Evolutionary conservation across 2,888 invertebrate genomes (phyloP), one percentile per base, ranked within the genome.

Genomic region (Mamestra brassicae): DNA sequence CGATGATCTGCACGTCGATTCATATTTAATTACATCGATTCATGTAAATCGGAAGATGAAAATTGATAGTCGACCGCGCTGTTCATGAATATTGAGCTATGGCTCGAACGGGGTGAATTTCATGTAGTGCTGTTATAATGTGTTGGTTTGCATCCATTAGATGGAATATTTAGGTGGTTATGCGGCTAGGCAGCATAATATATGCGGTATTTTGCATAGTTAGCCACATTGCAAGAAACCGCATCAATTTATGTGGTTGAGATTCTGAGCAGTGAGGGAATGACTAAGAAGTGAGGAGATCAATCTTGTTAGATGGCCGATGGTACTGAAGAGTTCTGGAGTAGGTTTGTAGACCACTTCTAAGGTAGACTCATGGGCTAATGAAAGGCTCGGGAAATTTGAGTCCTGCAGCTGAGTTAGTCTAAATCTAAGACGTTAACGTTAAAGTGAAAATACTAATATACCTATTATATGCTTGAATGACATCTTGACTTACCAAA

Each of bases 61-160:
- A 87, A 88, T 87, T 84, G 83, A 86, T 85, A 85, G 80, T n/a
- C 63, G 62, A 81, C 69, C 81, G 71, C 77, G 58, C 74, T 67
- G 62, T 77, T 87, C 88, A 85, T 88, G 86, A 88, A 88, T 88
- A 88, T 87, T 88, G 80, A 87, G 76, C 80, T 77, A 71, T 76
- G 71, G 65, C 66, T 70, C 36, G 55, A 74, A 60, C 71, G 61
- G 66, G 69, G 73, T 64, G 76, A 85, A 86, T 77, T 80, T 84
- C 80, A 78, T 81, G 85, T 78, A 85, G 80, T 81, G 71, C 72
- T 83, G 73, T 76, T 66, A 73, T 78, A 81, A 83, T 75, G 72
- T 73, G 17, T 73, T 70, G 80, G 60, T 34, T 8, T 45, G 34
- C 74, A 80, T 65, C 71, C 73, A n/a, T 36, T 55, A 64, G 64